Conservation (phyloP, 2,888 invertebrate genomes). For the Hecatera dysodea region DNA sequence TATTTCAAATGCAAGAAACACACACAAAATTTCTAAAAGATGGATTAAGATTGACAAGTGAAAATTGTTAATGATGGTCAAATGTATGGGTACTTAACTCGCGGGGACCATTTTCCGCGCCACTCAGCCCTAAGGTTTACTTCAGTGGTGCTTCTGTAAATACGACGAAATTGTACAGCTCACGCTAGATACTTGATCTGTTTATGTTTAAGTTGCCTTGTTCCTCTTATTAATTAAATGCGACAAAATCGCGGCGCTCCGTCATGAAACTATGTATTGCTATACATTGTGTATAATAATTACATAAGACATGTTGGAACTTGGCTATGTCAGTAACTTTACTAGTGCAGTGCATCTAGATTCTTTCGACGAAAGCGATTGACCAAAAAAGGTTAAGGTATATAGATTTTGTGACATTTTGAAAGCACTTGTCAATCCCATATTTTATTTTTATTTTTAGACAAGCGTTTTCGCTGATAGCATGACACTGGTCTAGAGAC, state of each 20-base stretch:
- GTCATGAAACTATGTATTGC: slow-evolving; percentile 45
- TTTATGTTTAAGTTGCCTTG: slow-evolving; percentile 76
- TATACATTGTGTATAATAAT: slow-evolving; percentile 7
- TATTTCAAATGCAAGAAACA: too few species aligned
- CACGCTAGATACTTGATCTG: slow-evolving; percentile 80
- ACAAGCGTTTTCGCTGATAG: too few species aligned
- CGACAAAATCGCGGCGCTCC: slow-evolving; percentile 64
- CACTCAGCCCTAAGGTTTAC: slow-evolving; percentile 63
- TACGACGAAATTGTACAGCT: slow-evolving; percentile 78
- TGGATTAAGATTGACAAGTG: too few species aligned
- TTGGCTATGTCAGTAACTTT: background rate
- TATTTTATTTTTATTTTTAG: too few species aligned
- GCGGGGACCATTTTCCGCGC: slow-evolving; percentile 28
- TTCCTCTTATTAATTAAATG: slow-evolving; percentile 75
- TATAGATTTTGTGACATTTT: too few species aligned
- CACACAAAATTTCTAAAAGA: too few species aligned
- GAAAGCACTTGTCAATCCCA: too few species aligned
- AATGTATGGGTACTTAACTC: background rate
- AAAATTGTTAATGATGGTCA: too few species aligned
- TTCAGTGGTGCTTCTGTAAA: slow-evolving; percentile 75
- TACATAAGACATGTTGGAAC: background rate
- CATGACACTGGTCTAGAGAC: too few species aligned
- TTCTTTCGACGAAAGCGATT: too few species aligned
- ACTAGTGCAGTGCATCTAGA: background rate
- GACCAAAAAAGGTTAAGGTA: too few species aligned